Evolutionary conservation across 2,888 invertebrate species (phyloP).

Genomic region (Escarpia spicata): DNA sequence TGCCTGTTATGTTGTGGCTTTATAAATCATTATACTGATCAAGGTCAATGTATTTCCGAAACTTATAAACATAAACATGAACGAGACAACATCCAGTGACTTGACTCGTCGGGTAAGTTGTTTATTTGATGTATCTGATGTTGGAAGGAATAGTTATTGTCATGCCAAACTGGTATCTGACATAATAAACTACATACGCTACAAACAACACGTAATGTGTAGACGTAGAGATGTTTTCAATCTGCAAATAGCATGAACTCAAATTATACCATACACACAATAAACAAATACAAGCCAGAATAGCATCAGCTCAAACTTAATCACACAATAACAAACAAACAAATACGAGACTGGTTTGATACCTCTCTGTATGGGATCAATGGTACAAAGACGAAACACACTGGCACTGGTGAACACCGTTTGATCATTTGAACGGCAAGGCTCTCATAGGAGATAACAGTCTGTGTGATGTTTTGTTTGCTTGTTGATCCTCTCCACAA

Average conservation of each 20-base stretch:
- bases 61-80: neutral
- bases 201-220: neutral
- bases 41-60: neutral
- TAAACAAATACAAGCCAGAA: no score
- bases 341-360: no score
- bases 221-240: neutral
- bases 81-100: neutral
- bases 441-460: no score
- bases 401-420: no score
- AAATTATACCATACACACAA: no score
- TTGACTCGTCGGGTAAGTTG: neutral
- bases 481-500: no score
- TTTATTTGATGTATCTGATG: neutral
- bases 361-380: no score
- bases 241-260: neutral
- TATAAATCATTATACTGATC: neutral
- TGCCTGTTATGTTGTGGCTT: neutral
- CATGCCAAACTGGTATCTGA: neutral
- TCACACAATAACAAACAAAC: no score
- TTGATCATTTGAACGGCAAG: no score
- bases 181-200: neutral
- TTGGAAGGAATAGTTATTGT: neutral
- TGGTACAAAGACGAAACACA: no score
- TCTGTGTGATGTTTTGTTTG: no score
- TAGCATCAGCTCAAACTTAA: no score